Percentiles rank a stretch among this genome's conserved stretches.
Conservation (phyloP, 2,113 vertebrate genomes). For the Geococcyx californianus region DNA sequence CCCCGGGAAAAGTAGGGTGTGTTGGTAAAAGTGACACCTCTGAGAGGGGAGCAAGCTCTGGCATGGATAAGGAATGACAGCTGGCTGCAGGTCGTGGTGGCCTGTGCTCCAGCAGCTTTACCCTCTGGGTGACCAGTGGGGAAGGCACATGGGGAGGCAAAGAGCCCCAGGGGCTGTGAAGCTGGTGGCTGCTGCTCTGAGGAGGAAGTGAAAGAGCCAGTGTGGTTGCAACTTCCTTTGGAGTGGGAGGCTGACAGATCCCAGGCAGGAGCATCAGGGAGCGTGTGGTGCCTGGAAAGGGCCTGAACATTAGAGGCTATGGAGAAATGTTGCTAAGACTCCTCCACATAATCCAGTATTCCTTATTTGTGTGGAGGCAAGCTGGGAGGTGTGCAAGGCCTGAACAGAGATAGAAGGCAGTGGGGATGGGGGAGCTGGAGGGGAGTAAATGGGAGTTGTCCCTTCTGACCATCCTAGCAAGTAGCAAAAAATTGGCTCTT, state of each 20-base stretch:
- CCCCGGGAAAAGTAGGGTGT: neutral
- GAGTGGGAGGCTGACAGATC: neutral
- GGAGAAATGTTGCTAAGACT: neutral
- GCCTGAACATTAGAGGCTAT: neutral
- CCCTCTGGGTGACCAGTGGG: neutral
- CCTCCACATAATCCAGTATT: neutral
- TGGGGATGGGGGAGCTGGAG: too few relatives aligned
- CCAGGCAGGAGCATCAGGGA: accelerated
- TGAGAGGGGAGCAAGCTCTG: neutral
- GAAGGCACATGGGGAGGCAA: neutral
- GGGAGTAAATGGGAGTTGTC: neutral
- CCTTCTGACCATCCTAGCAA: neutral
- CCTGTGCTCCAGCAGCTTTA: neutral
- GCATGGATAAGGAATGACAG: neutral
- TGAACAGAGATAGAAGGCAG: neutral
- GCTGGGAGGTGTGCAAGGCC: neutral
- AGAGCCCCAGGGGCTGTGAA: neutral
- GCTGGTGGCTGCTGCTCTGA: neutral
- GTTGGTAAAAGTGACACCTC: neutral
- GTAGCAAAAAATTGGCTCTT: neutral
- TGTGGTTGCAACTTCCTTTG: neutral
- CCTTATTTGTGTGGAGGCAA: neutral
- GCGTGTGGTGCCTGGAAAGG: neutral
- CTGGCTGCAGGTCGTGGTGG: neutral
- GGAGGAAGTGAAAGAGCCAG: neutral